phyloP scores from a whole-genome alignment of 2,797 vertebrate species.

The Geotrypetes seraphini region DNA sequence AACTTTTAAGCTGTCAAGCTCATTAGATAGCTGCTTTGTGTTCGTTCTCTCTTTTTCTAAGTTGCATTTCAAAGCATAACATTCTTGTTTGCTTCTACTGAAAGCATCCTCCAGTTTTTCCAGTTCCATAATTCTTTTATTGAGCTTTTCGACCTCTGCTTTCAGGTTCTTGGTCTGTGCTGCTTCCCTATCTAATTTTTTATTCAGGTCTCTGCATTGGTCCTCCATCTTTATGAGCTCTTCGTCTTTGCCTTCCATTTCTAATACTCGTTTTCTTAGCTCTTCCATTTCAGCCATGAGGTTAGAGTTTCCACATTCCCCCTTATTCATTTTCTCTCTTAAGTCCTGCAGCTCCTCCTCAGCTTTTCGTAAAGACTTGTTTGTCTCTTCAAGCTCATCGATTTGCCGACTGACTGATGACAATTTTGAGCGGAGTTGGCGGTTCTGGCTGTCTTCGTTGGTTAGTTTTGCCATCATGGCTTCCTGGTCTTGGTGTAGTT shows the following conservation, averaged over 20 bases:
- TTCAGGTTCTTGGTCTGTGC: slow-evolving; percentile 74
- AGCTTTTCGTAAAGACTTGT: slow-evolving; percentile 76
- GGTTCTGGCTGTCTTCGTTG: slow-evolving; percentile 81
- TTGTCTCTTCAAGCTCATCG: slow-evolving; percentile 87
- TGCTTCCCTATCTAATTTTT: slow-evolving; percentile 84
- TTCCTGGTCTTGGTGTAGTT: slow-evolving; percentile 72
- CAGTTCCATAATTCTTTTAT: slow-evolving; percentile 82
- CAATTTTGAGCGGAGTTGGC: slow-evolving; percentile 79
- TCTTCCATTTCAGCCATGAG: slow-evolving; percentile 86
- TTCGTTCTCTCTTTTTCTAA: slow-evolving; percentile 83
- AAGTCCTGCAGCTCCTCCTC: slow-evolving; percentile 90
- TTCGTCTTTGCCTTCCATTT: slow-evolving; percentile 95
- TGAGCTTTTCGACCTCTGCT: slow-evolving; percentile 82
- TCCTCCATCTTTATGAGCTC: slow-evolving; percentile 90
- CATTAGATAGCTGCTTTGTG: slow-evolving; percentile 76
- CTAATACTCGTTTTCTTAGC: slow-evolving; percentile 77
- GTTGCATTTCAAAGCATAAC: slow-evolving; percentile 72
- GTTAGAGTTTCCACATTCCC: slow-evolving; percentile 73
- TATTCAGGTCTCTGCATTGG: slow-evolving; percentile 84
- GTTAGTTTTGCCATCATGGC: slow-evolving; percentile 82
- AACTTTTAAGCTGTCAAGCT: slow-evolving; percentile 76
- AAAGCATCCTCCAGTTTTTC: slow-evolving; percentile 91
- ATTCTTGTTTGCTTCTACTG: slow-evolving; percentile 89
- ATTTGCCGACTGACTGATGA: slow-evolving; percentile 79
- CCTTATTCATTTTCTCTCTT: slow-evolving; percentile 78